phyloP scores from a whole-genome alignment of 2,888 invertebrate genomes.

The Plagodis dolabraria region DNA sequence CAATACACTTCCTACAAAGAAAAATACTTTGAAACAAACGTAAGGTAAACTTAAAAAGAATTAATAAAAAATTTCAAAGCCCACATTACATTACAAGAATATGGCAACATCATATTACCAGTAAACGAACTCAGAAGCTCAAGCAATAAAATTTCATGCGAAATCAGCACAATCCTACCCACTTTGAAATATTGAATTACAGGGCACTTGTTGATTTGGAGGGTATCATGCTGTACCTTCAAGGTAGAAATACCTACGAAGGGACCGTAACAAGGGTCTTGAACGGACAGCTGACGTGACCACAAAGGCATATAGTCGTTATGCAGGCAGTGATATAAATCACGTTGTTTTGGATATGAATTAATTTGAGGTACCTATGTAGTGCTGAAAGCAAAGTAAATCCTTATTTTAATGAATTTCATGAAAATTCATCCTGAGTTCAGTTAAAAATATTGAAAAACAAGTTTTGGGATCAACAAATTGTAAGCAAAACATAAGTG shows the following conservation, averaged over 20 bases:
- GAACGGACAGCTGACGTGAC: slow-evolving; percentile 63
- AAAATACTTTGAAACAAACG: no score
- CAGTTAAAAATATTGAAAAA: no score
- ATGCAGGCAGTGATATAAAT: slow-evolving; percentile 6
- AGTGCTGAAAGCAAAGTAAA: no score
- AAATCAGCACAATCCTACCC: slow-evolving; percentile 27
- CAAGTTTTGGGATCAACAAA: no score
- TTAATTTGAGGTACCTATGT: no score
- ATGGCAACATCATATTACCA: slow-evolving; percentile 9
- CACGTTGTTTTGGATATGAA: neutral
- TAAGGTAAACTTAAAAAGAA: no score
- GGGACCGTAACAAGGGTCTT: slow-evolving; percentile 61
- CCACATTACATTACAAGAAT: neutral
- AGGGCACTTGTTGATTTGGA: slow-evolving; percentile 60
- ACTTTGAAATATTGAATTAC: slow-evolving; percentile 51
- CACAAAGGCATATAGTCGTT: slow-evolving; percentile 51
- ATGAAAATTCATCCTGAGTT: no score
- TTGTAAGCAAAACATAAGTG: no score
- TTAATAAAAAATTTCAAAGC: neutral
- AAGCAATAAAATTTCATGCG: slow-evolving; percentile 33
- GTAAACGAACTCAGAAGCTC: slow-evolving; percentile 25
- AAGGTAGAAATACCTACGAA: slow-evolving; percentile 41
- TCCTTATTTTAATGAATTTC: no score
- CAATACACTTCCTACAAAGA: no score
- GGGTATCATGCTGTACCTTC: slow-evolving; percentile 27